Conservation (phyloP, 1,140 invertebrate species). For the Bombus ignitus region DNA sequence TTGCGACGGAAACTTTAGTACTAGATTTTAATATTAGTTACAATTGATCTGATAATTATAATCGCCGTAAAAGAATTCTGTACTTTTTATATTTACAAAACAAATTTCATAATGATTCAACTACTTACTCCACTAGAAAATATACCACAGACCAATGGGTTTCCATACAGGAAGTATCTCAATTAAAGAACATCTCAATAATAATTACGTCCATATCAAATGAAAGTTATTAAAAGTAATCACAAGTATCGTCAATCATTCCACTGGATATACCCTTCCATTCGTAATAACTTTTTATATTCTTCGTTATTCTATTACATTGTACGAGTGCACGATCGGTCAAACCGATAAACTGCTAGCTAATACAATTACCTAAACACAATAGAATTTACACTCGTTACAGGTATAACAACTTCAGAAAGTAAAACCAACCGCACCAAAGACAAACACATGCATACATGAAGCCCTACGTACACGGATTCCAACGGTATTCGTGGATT, state of each 20-base stretch:
- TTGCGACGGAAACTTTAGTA: no score
- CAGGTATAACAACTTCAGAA: not conserved
- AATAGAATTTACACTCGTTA: not conserved
- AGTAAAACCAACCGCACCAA: no score
- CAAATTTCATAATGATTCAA: not conserved
- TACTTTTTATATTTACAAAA: not conserved
- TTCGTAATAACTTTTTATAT: no score
- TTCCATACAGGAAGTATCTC: not conserved
- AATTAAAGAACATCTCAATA: not conserved
- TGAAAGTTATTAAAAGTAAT: no score
- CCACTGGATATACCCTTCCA: no score
- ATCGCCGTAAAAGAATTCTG: not conserved
- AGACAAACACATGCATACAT: not conserved
- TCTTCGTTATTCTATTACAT: no score
- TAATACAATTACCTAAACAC: not conserved
- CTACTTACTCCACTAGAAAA: not conserved
- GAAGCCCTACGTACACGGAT: not conserved
- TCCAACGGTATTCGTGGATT: conserved; percentile 6
- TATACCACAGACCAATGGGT: not conserved
- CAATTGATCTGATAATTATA: not conserved
- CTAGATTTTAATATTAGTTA: not conserved
- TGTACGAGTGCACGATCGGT: not conserved
- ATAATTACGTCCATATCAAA: no score
- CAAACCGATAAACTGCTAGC: not conserved
- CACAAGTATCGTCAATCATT: no score